Percentiles rank a stretch among this genome's conserved stretches.
phyloP scores from a whole-genome alignment of 53 echinoderm and acorn worm genomes.

The Holothuria scabra region DNA sequence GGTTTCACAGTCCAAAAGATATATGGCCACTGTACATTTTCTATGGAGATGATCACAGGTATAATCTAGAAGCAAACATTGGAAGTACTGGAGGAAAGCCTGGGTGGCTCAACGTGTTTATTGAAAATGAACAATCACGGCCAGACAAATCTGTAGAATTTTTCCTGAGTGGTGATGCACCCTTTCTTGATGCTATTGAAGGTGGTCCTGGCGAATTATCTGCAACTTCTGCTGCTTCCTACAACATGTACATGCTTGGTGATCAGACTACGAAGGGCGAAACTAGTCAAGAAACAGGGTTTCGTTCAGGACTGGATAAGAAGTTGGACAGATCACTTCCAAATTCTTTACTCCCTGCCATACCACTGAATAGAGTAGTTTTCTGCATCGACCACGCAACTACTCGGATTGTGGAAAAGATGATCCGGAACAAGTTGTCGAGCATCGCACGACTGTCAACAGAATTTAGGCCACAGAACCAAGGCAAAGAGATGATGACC shows the following conservation, averaged over 20 bases:
- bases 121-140: background rate
- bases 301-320: background rate
- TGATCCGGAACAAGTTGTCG: background rate
- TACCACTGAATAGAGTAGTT: background rate
- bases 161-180: conserved; percentile 18
- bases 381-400: conserved; percentile 50
- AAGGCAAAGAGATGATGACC: background rate
- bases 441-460: background rate
- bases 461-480: background rate
- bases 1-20: conserved; percentile 22
- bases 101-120: background rate
- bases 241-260: background rate
- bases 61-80: conserved; percentile 22
- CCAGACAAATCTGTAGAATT: background rate
- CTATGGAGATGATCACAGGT: conserved; percentile 38
- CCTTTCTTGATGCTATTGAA: conserved; percentile 38
- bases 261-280: background rate
- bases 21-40: conserved; percentile 43
- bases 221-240: background rate
- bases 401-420: conserved; percentile 35
- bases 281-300: background rate
- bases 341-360: background rate
- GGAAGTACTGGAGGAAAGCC: background rate
- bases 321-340: background rate
- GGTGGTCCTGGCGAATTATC: conserved; percentile 13